phyloP scores from a whole-genome alignment of 2,113 vertebrate species.

The Nibea coibor region DNA sequence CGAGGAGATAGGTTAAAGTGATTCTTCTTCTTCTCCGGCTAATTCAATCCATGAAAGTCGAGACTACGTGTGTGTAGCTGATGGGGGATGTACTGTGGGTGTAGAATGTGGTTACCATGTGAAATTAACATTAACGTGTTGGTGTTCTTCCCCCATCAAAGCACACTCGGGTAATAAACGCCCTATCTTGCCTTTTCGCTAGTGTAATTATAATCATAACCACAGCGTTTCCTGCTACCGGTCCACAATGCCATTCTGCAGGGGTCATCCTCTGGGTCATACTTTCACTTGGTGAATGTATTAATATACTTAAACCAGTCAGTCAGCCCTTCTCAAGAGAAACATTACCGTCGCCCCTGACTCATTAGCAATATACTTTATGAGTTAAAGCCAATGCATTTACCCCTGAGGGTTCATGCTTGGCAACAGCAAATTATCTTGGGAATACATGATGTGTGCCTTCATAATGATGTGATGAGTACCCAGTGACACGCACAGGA shows the following conservation, averaged over 20 bases:
- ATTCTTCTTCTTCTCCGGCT: slow-evolving; percentile 57
- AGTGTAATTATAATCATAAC: slow-evolving; percentile 30
- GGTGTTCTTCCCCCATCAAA: slow-evolving; percentile 4
- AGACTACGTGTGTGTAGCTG: neutral
- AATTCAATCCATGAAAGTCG: slow-evolving; percentile 54
- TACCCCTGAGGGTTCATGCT: slow-evolving; percentile 27
- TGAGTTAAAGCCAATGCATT: slow-evolving; percentile 52
- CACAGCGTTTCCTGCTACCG: slow-evolving; percentile 53
- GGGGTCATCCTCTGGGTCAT: slow-evolving; percentile 16
- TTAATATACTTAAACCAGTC: neutral
- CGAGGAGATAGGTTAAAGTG: slow-evolving; percentile 48
- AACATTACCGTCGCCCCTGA: slow-evolving; percentile 22
- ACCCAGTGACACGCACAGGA: slow-evolving; percentile 30
- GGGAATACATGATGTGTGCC: slow-evolving; percentile 29
- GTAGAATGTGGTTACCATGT: slow-evolving; percentile 5
- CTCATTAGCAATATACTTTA: slow-evolving; percentile 50
- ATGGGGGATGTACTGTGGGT: slow-evolving; percentile 9
- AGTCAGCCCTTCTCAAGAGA: slow-evolving; percentile 22
- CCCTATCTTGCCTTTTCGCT: slow-evolving; percentile 14
- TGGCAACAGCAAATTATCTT: slow-evolving; percentile 39
- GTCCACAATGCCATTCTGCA: neutral
- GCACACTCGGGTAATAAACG: neutral
- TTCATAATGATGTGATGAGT: slow-evolving; percentile 44
- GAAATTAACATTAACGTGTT: slow-evolving; percentile 27
- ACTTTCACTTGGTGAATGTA: neutral